These are phyloP conservation scores for Ellobius talpinus DNA, from an alignment of 2,113 vertebrate species.

Conservation along the genomic window DNA sequence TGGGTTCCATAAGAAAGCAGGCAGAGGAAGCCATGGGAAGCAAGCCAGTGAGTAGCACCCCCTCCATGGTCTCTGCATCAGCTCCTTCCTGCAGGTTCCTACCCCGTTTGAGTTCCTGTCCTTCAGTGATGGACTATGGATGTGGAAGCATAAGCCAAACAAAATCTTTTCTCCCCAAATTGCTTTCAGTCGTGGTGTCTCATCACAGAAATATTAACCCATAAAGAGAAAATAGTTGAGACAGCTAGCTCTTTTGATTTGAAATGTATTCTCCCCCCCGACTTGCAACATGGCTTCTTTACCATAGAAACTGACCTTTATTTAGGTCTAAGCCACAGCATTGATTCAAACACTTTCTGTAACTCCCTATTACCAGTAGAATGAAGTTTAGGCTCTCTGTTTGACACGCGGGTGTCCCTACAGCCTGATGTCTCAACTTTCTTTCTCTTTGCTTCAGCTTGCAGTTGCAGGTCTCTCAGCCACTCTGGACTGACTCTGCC, in stretches of 20 bases:
- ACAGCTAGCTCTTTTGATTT: not conserved
- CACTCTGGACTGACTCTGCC: not conserved
- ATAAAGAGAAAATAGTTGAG: not conserved
- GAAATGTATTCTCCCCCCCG: not conserved
- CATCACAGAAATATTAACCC: not conserved
- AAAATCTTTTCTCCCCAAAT: not conserved
- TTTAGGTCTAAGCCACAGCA: not conserved
- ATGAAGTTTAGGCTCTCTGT: not conserved
- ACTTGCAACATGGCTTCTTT: not conserved
- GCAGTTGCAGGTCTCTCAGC: not conserved
- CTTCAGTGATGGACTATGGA: not conserved
- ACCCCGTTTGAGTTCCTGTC: no score
- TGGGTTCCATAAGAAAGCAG: not conserved
- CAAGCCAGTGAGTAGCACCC: not conserved
- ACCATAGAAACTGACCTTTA: not conserved
- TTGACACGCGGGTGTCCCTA: not conserved
- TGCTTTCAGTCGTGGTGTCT: not conserved
- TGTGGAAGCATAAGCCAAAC: not conserved
- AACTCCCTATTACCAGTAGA: not conserved
- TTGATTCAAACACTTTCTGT: not conserved
- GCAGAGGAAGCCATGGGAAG: not conserved
- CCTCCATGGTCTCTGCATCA: not conserved
- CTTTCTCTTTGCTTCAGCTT: not conserved
- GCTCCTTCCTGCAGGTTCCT: not conserved
- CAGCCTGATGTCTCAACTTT: not conserved